These are phyloP conservation scores for Drosophila paranaensis DNA, from an alignment of 2,888 invertebrate species.

Conservation along the genomic window DNA sequence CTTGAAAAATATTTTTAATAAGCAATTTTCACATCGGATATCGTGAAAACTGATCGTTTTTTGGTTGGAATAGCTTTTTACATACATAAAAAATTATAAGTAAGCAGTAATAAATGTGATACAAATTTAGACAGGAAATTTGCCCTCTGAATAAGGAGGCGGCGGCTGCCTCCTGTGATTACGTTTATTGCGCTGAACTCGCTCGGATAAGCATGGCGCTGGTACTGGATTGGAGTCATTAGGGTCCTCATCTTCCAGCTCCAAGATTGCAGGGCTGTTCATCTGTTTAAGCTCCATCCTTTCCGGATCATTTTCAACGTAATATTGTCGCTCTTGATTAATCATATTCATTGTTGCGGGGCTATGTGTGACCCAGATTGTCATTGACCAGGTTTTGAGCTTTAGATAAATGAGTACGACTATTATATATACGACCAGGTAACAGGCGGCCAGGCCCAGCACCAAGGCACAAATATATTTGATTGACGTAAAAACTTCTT, in stretches of 20 bases:
- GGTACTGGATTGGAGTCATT: not conserved
- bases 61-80: not conserved
- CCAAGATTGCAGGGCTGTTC: not conserved
- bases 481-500: not conserved
- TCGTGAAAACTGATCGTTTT: too few relatives aligned
- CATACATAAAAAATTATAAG: not conserved
- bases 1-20: not conserved
- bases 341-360: not conserved
- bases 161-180: not conserved
- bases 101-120: not conserved
- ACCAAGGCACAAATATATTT: not conserved
- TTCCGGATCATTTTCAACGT: not conserved
- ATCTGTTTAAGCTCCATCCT: too few relatives aligned
- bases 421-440: constrained; percentile 30
- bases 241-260: not conserved
- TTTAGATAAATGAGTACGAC: constrained; percentile 12
- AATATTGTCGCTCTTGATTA: not conserved
- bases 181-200: not conserved
- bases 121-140: not conserved
- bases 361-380: not conserved
- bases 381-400: not conserved
- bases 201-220: not conserved
- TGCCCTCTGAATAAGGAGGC: not conserved
- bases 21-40: not conserved
- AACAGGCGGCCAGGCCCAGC: constrained; percentile 13